Conservation (phyloP, 1,140 invertebrate species). For the Nylanderia fulva region DNA sequence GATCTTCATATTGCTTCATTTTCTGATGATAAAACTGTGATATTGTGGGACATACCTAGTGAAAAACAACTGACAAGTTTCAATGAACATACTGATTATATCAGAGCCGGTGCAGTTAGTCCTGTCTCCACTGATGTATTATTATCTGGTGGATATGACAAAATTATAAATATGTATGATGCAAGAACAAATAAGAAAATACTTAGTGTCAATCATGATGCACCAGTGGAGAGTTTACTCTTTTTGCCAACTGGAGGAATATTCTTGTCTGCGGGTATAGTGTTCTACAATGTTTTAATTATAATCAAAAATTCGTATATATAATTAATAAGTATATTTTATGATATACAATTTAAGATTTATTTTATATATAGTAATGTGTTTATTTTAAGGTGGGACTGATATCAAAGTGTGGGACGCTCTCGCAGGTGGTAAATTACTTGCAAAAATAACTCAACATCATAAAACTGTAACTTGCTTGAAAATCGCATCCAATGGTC, state of each 20-base stretch:
- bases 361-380: slow-evolving; percentile 1
- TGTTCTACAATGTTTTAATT: background rate
- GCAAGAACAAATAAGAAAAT: slow-evolving; percentile 90
- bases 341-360: background rate
- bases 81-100: slow-evolving; percentile 93
- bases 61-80: slow-evolving; percentile 91
- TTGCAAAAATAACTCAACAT: slow-evolving; percentile 93
- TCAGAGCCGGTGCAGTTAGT: slow-evolving; percentile 93
- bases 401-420: slow-evolving; percentile 98
- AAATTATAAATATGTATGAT: slow-evolving; percentile 96
- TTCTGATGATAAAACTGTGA: slow-evolving; percentile 96
- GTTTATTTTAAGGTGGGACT: slow-evolving; percentile 89
- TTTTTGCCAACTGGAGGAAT: slow-evolving; percentile 96
- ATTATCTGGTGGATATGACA: slow-evolving; percentile 97
- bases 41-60: slow-evolving; percentile 95
- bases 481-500: slow-evolving; percentile 91
- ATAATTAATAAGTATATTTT: background rate
- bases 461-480: slow-evolving; percentile 97
- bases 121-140: slow-evolving; percentile 91
- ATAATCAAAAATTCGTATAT: background rate
- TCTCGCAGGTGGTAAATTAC: slow-evolving; percentile 93
- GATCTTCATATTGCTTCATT: slow-evolving; percentile 94
- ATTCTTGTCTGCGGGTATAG: slow-evolving; percentile 94
- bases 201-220: slow-evolving; percentile 93
- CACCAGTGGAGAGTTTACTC: slow-evolving; percentile 95